Percentiles rank a stretch among this genome's conserved stretches.
Evolutionary conservation across 2,113 vertebrate genomes (phyloP).

Genomic region (Riparia riparia): DNA sequence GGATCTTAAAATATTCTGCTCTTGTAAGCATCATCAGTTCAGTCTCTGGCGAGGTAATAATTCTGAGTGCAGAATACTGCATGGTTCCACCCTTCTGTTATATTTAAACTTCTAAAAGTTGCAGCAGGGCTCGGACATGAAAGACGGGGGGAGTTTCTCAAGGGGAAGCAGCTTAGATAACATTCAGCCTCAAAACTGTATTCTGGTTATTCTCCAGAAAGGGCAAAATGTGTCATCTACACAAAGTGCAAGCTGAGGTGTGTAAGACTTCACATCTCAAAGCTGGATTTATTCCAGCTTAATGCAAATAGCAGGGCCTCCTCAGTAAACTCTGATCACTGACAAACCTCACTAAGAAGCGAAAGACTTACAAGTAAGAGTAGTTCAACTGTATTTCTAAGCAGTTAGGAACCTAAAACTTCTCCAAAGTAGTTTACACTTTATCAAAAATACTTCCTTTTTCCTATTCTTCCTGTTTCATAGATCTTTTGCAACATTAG

Average conservation of each 20-base stretch:
- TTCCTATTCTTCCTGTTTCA: background rate
- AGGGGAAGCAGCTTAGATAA: background rate
- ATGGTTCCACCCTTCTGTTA: background rate
- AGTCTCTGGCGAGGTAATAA: background rate
- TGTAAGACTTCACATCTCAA: background rate
- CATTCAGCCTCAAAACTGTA: background rate
- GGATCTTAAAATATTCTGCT: background rate
- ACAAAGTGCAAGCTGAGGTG: background rate
- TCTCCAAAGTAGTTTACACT: background rate
- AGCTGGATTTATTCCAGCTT: background rate
- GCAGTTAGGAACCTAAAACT: background rate
- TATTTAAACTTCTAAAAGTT: background rate
- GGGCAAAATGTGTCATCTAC: background rate
- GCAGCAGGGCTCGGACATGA: background rate
- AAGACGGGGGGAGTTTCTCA: fast-evolving
- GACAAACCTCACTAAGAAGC: background rate
- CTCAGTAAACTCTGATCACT: background rate
- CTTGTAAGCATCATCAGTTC: background rate
- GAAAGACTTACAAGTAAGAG: background rate
- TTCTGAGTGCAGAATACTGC: background rate
- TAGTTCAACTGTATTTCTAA: background rate
- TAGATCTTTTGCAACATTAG: background rate
- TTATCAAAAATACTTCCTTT: background rate
- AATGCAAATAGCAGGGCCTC: background rate
- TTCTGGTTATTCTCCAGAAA: background rate